These are phyloP conservation scores for Plectrocnemia conspersa DNA, from an alignment of 1,140 invertebrate genomes.

Conservation along the genomic window DNA sequence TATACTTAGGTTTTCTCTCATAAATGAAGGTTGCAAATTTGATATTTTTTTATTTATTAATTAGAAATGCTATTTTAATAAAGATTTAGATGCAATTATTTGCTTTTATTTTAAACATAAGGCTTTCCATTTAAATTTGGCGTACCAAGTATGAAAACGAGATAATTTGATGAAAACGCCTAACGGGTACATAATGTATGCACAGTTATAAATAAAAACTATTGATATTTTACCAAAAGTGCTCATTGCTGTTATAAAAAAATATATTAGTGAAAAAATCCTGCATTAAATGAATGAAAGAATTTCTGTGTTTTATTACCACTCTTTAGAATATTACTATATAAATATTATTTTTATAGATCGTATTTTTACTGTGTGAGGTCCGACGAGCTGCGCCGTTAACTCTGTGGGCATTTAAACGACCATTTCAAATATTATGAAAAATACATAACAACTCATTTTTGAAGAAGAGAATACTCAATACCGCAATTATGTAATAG, in stretches of 20 bases:
- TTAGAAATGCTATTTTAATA: constrained; percentile 20
- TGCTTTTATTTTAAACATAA: constrained; percentile 22
- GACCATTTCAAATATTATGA: too few species aligned
- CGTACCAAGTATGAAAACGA: constrained; percentile 12
- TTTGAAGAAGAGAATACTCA: too few species aligned
- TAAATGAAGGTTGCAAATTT: too few species aligned
- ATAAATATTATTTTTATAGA: too few species aligned
- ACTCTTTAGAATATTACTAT: too few species aligned
- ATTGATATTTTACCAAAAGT: constrained; percentile 56
- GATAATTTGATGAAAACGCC: constrained; percentile 11
- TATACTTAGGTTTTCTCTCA: too few species aligned
- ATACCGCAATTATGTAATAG: too few species aligned
- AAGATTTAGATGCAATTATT: constrained; percentile 19
- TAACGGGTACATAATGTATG: constrained; percentile 29
- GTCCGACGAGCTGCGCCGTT: too few species aligned
- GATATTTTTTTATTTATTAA: constrained; percentile 22
- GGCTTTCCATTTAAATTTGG: constrained; percentile 2
- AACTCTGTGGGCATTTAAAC: too few species aligned
- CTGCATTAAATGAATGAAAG: constrained; percentile 54
- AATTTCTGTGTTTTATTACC: constrained; percentile 27
- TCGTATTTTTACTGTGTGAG: too few species aligned
- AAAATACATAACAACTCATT: too few species aligned
- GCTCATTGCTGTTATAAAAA: constrained; percentile 56
- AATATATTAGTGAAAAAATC: constrained; percentile 52
- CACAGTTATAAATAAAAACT: constrained; percentile 34